Percentiles rank a stretch among this genome's conserved stretches.
Evolutionary conservation across 2,888 invertebrate species (phyloP).

Genomic region (Drosophila austrosaltans): DNA sequence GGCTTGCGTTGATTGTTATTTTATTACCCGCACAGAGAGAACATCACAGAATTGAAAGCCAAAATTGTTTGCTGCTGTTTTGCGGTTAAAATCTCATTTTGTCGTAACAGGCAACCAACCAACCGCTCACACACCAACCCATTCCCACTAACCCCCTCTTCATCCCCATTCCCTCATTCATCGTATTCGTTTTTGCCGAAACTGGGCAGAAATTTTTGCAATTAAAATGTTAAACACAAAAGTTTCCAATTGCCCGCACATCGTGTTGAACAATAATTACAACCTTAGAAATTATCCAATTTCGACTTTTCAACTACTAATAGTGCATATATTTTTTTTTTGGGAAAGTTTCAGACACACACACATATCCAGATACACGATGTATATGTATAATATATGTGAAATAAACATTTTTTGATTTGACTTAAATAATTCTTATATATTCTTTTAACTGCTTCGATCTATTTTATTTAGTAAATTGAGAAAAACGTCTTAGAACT

Average conservation of each 20-base stretch:
- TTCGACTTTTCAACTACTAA: not conserved
- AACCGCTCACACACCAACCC: too few relatives aligned
- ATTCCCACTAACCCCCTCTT: not conserved
- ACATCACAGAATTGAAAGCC: constrained; percentile 63
- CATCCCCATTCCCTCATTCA: constrained; percentile 16
- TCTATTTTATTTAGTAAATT: too few relatives aligned
- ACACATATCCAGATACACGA: too few relatives aligned
- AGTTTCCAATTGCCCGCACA: constrained; percentile 29
- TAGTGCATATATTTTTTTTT: too few relatives aligned
- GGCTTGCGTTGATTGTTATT: constrained; percentile 77
- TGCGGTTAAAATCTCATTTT: constrained; percentile 75
- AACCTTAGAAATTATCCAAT: constrained; percentile 15
- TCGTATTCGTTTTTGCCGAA: not conserved
- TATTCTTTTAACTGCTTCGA: too few relatives aligned
- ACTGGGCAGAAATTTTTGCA: constrained; percentile 62
- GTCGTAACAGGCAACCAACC: constrained; percentile 29
- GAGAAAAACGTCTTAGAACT: too few relatives aligned
- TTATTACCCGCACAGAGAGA: constrained; percentile 67
- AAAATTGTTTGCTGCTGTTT: constrained; percentile 73
- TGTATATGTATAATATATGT: too few relatives aligned
- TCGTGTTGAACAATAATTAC: constrained; percentile 33
- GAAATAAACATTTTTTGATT: too few relatives aligned
- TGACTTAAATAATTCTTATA: too few relatives aligned
- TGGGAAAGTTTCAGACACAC: too few relatives aligned
- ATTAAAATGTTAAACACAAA: constrained; percentile 68